Base-by-base conservation (phyloP, 2,888 invertebrate species). In the Melanostoma mellinum region DNA sequence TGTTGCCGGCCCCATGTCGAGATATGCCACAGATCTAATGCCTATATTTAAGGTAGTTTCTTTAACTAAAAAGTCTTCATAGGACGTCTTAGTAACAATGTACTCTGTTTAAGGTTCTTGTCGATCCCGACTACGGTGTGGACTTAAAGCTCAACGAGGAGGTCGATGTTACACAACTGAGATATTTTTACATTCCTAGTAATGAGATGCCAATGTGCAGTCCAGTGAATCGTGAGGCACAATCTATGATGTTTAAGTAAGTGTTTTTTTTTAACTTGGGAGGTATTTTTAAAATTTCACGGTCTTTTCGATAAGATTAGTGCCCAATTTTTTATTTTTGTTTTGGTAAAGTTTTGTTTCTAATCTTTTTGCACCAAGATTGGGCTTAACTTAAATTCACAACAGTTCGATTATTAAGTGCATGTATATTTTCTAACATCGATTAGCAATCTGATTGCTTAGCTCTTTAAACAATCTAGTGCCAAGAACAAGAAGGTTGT, bases 1-100 rank as follows among this genome's bases (percentile, higher is more conserved):
- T 0, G 93, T 94, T 20, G 94, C 94, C 0, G 98, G 99, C 0
- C 97, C 98, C 52, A 93, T 98, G 90, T 93, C 95, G 77, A 94
- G 95, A 58, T 95, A 95, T 89, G 94, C 95, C 20, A 93, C 92
- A 30, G 99, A 99, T 92, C 92, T 99, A 69, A 91, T 93, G 35
- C 96, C 97, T 0, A 92, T 97, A 80, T 92, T 97, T 1, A 94
- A 94, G 91, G 92, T 95, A 33, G 89, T 95, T 50, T 42, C 3
- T 33, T 52, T 9, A 20, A 20, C 20, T 20, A 20, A 20, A 20
- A 20, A 20, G 1, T 20, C 20, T 0, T 20, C 20, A 20, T 20
- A 20, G 20, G 20, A 20, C 20, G 20, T 20, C 20, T 20, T 20
- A 20, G 20, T 20, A 20, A 20, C 20, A 20, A 0, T 20, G 20